Conservation (phyloP, 2,888 invertebrate genomes). For the Invenusta paracnida region DNA sequence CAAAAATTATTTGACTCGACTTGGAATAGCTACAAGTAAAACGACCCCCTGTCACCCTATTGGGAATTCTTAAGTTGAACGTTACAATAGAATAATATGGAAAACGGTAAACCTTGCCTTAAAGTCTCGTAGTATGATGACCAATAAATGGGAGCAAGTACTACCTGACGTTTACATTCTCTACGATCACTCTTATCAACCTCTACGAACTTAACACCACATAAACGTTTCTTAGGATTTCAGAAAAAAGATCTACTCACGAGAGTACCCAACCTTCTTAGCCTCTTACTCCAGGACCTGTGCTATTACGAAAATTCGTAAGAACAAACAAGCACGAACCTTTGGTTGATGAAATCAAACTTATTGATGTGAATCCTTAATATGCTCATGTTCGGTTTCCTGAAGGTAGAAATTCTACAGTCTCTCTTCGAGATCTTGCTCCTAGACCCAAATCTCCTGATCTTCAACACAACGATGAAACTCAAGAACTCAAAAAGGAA, state of each 20-base stretch:
- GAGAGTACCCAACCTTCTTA: no score
- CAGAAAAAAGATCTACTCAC: no score
- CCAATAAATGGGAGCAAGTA: neutral
- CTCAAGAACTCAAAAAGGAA: no score
- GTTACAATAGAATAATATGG: neutral
- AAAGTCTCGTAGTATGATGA: neutral
- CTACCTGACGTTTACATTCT: neutral
- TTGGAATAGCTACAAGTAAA: neutral
- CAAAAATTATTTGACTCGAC: neutral
- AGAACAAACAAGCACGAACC: no score
- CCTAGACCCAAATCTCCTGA: no score
- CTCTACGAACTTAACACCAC: slow-evolving; percentile 36
- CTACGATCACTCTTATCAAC: slow-evolving; percentile 8
- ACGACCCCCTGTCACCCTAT: neutral
- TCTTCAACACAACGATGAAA: no score
- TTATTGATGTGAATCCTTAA: no score
- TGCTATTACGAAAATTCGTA: no score
- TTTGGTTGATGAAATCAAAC: no score
- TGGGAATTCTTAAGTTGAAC: neutral
- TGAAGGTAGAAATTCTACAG: no score
- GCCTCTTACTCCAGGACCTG: no score
- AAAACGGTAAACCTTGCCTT: neutral
- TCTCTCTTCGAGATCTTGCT: neutral
- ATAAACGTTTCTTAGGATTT: slow-evolving; percentile 36
- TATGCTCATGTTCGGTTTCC: no score